Evolutionary conservation across 2,888 invertebrate species (phyloP), one percentile per base, ranked within the genome.

Genomic region (Lordiphosa fenestrarum): DNA sequence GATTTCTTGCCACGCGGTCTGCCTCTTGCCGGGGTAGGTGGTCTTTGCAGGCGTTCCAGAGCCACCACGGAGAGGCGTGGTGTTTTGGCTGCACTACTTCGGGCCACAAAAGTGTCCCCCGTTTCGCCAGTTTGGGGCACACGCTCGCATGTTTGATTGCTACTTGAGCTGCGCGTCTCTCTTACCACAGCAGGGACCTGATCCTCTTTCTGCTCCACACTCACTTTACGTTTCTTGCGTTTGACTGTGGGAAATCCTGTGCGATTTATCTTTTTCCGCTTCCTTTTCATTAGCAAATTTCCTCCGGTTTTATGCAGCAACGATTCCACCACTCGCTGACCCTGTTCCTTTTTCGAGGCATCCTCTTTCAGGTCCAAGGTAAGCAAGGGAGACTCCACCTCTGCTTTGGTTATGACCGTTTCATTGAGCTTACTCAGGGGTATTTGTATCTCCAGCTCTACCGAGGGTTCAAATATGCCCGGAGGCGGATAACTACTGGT

Each of bases 211-310:
- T 64, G 62, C 12, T 40, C 75, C 2, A 68, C 78, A 19, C 81
- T 78, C 0, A 87, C 72, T 46, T 86, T 94, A 86, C 95, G 94
- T 86, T 95, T 96, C 89, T 95, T 96, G 86, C 93, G 94, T 83
- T 95, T 95, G 12, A 95, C 90, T 19, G 93, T 95, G 0, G 97
- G 97, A 87, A 97, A 97, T 3, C 97, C 97, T 13, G 96, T 96
- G 73, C 95, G 91, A 86, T 96, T 96, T 39, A 95, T 94, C 15
- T 95, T 93, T 87, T 96, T 94, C 38, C 95, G 92, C 73, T 95
- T 91, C 2, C 91, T 87, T 83, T 91, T 91, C 62, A 92, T 91
- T 38, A 88, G 71, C 10, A 88, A 69, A 71, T 87, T 87, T 2
- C 85, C 87, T 0, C 88, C 87, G 0, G 88, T 88, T 66, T 88